Percentiles rank a stretch among this genome's conserved stretches.
Conservation (phyloP, 2,113 vertebrate genomes). For the Neodontobutis hainanensis region DNA sequence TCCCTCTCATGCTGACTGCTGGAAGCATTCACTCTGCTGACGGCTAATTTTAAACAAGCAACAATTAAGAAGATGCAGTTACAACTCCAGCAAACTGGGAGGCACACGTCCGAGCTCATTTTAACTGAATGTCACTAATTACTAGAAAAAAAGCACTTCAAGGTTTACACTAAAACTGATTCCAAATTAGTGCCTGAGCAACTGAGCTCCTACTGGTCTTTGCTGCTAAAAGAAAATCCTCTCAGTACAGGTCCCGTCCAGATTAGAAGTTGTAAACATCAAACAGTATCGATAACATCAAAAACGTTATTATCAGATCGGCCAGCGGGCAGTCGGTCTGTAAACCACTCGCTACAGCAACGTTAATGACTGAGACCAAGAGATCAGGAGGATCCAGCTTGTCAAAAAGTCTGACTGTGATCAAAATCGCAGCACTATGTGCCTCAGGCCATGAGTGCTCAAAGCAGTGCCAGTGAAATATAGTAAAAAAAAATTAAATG, state of each 20-base stretch:
- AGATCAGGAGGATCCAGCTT: conserved; percentile 19
- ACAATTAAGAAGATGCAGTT: background rate
- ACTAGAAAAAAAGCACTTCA: background rate
- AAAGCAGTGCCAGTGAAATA: conserved; percentile 1
- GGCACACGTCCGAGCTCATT: background rate
- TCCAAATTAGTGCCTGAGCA: too few relatives aligned
- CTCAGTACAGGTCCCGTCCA: conserved; percentile 16
- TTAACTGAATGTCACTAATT: background rate
- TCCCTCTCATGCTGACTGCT: conserved; percentile 7
- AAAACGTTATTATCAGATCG: conserved; percentile 27
- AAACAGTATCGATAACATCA: conserved; percentile 32
- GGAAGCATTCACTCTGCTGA: conserved; percentile 10
- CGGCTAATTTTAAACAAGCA: conserved; percentile 1
- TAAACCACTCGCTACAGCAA: conserved; percentile 8
- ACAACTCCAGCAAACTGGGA: background rate
- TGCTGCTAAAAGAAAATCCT: background rate
- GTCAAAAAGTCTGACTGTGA: conserved; percentile 9
- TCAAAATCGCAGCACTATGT: background rate
- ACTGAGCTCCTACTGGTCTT: too few relatives aligned
- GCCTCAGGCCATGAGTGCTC: background rate
- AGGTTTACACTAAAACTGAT: background rate
- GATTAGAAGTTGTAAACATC: conserved; percentile 28
- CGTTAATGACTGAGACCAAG: conserved; percentile 24
- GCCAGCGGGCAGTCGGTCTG: conserved; percentile 13
- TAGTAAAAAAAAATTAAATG: background rate